Conservation (phyloP, 2,113 vertebrate species). For the Nerophis lumbriciformis region DNA sequence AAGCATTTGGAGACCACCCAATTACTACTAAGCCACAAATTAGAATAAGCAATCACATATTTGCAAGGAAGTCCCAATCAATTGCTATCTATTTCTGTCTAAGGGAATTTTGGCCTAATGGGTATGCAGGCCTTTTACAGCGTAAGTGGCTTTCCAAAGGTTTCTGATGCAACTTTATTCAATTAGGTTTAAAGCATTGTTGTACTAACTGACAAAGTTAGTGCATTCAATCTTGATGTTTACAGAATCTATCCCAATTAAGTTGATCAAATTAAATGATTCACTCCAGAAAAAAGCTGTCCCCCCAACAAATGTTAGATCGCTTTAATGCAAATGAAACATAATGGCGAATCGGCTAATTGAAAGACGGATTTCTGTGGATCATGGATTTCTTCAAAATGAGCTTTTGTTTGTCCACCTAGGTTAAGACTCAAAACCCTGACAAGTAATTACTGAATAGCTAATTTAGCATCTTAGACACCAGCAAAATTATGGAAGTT, state of each 20-base stretch:
- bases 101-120: constrained; percentile 71
- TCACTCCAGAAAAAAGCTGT: constrained; percentile 68
- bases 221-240: constrained; percentile 78
- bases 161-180: constrained; percentile 69
- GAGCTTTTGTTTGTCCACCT: constrained; percentile 41
- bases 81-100: constrained; percentile 70
- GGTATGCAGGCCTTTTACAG: constrained; percentile 65
- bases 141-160: constrained; percentile 70
- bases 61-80: constrained; percentile 74
- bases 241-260: constrained; percentile 78
- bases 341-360: constrained; percentile 70
- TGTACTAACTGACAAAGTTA: constrained; percentile 73
- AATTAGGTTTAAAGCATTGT: constrained; percentile 75
- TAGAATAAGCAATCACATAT: constrained; percentile 66
- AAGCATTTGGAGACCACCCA: constrained; percentile 58
- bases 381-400: constrained; percentile 65
- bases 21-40: constrained; percentile 66
- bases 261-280: constrained; percentile 74
- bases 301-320: constrained; percentile 69
- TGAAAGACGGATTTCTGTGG: constrained; percentile 64
- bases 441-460: neutral
- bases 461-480: neutral
- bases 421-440: constrained; percentile 1
- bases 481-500: neutral
- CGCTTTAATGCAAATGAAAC: constrained; percentile 70